Percentiles rank a stretch among this genome's conserved stretches.
Conservation (phyloP, 2,113 vertebrate genomes). For the Upupa epops region DNA sequence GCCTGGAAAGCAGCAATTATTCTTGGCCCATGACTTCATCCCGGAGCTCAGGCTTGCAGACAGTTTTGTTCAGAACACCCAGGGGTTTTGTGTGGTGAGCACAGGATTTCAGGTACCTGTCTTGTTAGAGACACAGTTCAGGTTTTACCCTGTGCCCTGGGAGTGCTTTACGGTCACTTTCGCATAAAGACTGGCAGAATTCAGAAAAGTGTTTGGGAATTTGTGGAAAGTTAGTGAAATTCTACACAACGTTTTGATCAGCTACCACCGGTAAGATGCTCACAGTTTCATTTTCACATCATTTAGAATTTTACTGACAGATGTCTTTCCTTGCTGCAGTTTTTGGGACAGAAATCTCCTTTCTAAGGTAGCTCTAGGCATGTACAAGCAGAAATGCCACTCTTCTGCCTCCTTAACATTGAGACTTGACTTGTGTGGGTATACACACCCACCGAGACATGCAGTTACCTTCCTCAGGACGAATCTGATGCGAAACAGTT, state of each 20-base stretch:
- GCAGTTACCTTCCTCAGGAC: neutral
- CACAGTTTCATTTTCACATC: neutral
- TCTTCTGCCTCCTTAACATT: neutral
- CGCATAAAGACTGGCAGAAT: neutral
- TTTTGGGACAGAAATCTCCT: neutral
- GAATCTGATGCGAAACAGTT: neutral
- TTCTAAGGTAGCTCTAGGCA: neutral
- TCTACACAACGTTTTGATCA: neutral
- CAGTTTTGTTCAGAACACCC: conserved; percentile 15
- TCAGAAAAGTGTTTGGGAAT: neutral
- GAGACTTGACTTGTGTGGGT: neutral
- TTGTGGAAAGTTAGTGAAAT: neutral
- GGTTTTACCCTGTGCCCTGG: neutral
- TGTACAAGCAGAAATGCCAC: neutral
- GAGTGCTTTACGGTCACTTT: neutral
- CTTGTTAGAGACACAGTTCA: neutral
- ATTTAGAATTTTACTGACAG: neutral
- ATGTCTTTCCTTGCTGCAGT: neutral
- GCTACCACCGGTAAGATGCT: neutral
- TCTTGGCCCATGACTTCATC: neutral
- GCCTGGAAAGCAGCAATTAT: conserved; percentile 35
- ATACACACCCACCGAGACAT: neutral
- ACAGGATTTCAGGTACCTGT: conserved; percentile 1
- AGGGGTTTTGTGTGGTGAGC: neutral
- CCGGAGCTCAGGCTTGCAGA: neutral